Evolutionary conservation across 2,888 invertebrate genomes (phyloP).

Genomic region (Scrobipalpa atriplicella): DNA sequence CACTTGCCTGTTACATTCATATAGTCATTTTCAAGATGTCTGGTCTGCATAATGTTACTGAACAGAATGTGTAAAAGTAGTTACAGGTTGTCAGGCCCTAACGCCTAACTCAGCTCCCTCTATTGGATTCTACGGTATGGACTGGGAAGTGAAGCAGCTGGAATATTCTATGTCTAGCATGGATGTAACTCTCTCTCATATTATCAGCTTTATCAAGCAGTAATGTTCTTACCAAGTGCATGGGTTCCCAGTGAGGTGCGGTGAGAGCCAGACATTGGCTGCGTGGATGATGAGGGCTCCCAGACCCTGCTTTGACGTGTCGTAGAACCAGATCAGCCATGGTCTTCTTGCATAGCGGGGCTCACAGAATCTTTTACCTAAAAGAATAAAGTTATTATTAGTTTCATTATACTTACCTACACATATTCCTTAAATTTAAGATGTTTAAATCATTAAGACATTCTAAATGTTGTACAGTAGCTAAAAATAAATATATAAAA

Average conservation of each 20-base stretch:
- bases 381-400: slow-evolving; percentile 33
- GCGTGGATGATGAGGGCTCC: slow-evolving; percentile 91
- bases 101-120: no score
- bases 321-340: slow-evolving; percentile 92
- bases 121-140: no score
- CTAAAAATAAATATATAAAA: no score
- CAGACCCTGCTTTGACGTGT: slow-evolving; percentile 92
- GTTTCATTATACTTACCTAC: no score
- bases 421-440: no score
- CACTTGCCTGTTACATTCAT: no score
- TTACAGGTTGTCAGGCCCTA: not conserved
- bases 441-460: no score
- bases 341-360: slow-evolving; percentile 85
- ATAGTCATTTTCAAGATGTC: no score
- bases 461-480: no score
- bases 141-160: no score
- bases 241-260: slow-evolving; percentile 90
- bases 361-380: slow-evolving; percentile 89
- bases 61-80: not conserved
- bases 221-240: slow-evolving; percentile 87
- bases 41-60: no score
- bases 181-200: not conserved
- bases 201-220: not conserved
- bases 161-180: not conserved
- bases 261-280: slow-evolving; percentile 90